Conservation (phyloP, 2,888 invertebrate species). For the Pollenia griseotomentosa region DNA sequence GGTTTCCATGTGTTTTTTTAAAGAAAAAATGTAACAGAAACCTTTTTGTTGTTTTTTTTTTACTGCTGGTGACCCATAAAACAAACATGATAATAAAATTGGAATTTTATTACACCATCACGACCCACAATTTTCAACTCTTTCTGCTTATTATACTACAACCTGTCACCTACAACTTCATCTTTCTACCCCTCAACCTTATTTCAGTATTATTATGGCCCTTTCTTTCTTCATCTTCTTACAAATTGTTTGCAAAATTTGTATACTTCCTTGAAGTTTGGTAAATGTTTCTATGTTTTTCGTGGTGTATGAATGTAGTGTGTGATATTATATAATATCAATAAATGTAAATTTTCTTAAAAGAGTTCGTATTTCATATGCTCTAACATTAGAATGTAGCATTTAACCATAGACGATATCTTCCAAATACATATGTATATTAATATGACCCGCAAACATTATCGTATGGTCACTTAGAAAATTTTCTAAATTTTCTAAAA, state of each 20-base stretch:
- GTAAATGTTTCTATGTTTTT: not conserved
- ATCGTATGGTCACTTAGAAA: too few relatives aligned
- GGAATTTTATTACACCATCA: constrained; percentile 34
- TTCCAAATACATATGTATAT: not conserved
- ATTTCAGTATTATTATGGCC: not conserved
- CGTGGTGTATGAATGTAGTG: not conserved
- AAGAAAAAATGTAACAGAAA: constrained; percentile 18
- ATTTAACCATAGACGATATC: constrained; percentile 13
- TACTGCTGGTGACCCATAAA: constrained; percentile 52
- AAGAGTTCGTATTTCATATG: constrained; percentile 49
- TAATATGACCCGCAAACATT: constrained; percentile 8
- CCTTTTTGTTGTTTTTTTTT: constrained; percentile 33
- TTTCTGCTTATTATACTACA: not conserved
- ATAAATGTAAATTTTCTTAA: constrained; percentile 61
- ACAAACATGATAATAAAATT: constrained; percentile 29
- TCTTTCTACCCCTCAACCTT: not conserved
- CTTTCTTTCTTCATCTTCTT: not conserved
- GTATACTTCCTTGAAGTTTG: constrained; percentile 8
- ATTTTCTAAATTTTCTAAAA: too few relatives aligned
- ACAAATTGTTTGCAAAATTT: not conserved
- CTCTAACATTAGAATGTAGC: constrained; percentile 13
- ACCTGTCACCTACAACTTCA: constrained; percentile 11
- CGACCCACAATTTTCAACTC: constrained; percentile 37
- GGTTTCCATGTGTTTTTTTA: not conserved
- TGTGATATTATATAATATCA: constrained; percentile 56